Evolutionary conservation across 2,888 invertebrate species (phyloP), one percentile per base, ranked within the genome.

Genomic region (Oligia latruncula): DNA sequence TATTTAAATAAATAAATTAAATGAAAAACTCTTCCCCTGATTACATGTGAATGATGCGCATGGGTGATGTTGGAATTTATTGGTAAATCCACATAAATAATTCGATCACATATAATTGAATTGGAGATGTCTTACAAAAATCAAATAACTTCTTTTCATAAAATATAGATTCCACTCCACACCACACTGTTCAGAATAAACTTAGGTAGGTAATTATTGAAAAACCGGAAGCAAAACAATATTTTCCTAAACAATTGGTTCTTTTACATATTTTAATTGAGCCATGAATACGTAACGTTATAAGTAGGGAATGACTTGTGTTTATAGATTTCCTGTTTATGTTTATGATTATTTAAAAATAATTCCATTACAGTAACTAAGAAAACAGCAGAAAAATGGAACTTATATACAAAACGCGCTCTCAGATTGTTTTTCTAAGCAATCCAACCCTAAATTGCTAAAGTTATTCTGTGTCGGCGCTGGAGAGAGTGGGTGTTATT

Each of bases 401-500:
- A 78, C 35, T 68, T 77, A 67, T 35, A 74, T 68, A 40, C 35
- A 66, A 74, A 80, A 76, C 43, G 65, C 70, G 70, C 76, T 55
- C 68, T 82, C 68, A 86, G 65, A 84, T 84, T 85, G 76, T 82
- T 73, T 75, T 78, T 77, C 75, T 58, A 77, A 85, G 88, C 90
- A 91, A 92, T 92, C 90, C 91, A 93, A 93, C 94, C 92, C 92
- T 92, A 94, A 94, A 94, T 93, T 90, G 93, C 89, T 90, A 90
- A 90, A 91, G 90, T 93, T 91, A 92, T 92, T 91, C 90, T 86
- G 87, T 87, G 89, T 83, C 83, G 85, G 88, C 86, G 87, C 85
- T 85, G 84, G 85, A 91, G 89, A 90, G 92, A 93, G 92, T 91
- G 89, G 82, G 83, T 91, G 92, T 92, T 94, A 93, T 94, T 95